Percentiles rank a stretch among this genome's conserved stretches.
Conservation (phyloP, 1,140 invertebrate genomes). For the Nasonia giraulti region DNA sequence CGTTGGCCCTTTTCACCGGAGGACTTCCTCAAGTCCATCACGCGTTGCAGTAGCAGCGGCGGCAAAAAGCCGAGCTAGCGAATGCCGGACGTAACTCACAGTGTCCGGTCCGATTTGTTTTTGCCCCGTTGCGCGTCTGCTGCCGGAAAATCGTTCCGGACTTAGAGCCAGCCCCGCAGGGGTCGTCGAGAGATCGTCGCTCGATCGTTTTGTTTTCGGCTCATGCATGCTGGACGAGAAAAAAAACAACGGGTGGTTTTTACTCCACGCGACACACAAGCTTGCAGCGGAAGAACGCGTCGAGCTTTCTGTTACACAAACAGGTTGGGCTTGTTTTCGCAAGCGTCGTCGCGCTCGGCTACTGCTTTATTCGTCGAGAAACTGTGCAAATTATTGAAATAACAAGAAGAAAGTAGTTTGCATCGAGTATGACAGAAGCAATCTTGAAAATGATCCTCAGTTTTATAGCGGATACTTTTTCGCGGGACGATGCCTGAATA, state of each 20-base stretch:
- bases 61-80: slow-evolving; percentile 2
- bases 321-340: neutral
- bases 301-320: slow-evolving; percentile 3
- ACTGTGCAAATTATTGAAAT: neutral
- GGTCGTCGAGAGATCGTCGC: neutral
- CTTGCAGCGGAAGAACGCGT: neutral
- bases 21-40: neutral
- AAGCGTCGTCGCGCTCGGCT: neutral
- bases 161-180: neutral
- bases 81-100: slow-evolving; percentile 20
- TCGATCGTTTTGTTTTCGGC: slow-evolving; percentile 30
- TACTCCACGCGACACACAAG: neutral
- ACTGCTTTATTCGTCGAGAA: neutral
- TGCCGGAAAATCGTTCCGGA: slow-evolving; percentile 11
- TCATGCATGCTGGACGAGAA: neutral
- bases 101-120: slow-evolving; percentile 38
- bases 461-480: neutral
- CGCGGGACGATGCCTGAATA: neutral
- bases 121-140: slow-evolving; percentile 16
- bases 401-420: neutral
- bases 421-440: neutral
- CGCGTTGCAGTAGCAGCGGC: neutral
- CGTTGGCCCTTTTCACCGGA: neutral
- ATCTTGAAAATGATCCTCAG: neutral
- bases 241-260: neutral